phyloP scores from a whole-genome alignment of 2,113 vertebrate species.

The Vidua macroura region DNA sequence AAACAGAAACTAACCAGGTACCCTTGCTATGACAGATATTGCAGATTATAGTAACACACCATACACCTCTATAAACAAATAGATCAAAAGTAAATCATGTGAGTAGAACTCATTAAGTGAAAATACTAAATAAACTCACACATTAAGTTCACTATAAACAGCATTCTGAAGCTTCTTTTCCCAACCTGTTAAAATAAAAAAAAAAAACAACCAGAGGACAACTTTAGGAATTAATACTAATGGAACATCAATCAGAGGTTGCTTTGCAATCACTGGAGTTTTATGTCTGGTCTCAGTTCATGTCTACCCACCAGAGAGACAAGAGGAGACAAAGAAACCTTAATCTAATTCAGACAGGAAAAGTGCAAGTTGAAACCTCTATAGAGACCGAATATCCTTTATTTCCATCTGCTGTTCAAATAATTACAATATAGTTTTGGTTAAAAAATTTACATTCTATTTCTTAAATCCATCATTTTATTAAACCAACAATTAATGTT shows the following conservation, averaged over 20 bases:
- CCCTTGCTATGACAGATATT: not conserved
- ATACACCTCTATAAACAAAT: not conserved
- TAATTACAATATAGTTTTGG: not conserved
- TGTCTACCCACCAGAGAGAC: not conserved
- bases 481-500: not conserved
- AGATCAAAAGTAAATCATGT: not conserved
- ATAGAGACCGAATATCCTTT: not conserved
- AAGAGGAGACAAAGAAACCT: not conserved
- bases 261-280: not conserved
- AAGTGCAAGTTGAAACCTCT: not conserved
- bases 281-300: not conserved
- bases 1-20: not conserved
- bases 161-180: slow-evolving; percentile 97
- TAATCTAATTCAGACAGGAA: not conserved
- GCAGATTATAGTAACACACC: not conserved
- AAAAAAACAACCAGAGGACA: not conserved
- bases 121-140: slow-evolving; percentile 80
- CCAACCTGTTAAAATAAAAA: slow-evolving; percentile 83
- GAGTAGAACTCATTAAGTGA: not conserved
- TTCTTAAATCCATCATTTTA: not conserved
- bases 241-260: not conserved
- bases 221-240: not conserved
- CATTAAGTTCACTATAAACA: slow-evolving; percentile 90
- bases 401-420: not conserved
- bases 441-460: not conserved